Percentiles rank a stretch among this genome's conserved stretches.
Conservation (phyloP, 2,888 invertebrate genomes). For the Dynastes maya region DNA sequence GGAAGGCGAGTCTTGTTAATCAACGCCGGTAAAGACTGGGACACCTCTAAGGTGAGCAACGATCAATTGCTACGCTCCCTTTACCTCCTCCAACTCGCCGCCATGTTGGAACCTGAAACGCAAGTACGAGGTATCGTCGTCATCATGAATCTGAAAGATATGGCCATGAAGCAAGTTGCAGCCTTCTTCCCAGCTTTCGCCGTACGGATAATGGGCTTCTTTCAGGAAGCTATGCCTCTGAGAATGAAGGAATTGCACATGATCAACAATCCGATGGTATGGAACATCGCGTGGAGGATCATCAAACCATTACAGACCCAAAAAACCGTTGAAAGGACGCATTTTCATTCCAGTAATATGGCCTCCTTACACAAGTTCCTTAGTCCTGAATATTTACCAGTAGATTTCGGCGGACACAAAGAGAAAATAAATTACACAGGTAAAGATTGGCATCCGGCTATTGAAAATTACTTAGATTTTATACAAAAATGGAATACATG, state of each 20-base stretch:
- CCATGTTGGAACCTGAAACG: conserved; percentile 83
- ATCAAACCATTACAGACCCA: conserved; percentile 88
- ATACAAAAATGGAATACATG: conserved; percentile 80
- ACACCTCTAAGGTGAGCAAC: conserved; percentile 80
- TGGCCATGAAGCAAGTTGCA: conserved; percentile 82
- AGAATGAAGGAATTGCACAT: conserved; percentile 89
- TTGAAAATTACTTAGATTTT: conserved; percentile 77
- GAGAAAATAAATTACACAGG: conserved; percentile 85
- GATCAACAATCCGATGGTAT: conserved; percentile 88
- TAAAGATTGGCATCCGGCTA: conserved; percentile 83
- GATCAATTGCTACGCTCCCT: conserved; percentile 86
- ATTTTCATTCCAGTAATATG: conserved; percentile 90
- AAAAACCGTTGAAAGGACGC: conserved; percentile 84
- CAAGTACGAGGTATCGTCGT: conserved; percentile 88
- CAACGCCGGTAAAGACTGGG: conserved; percentile 83
- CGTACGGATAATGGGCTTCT: conserved; percentile 83
- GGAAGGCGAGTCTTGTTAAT: conserved; percentile 84
- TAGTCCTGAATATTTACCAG: conserved; percentile 79
- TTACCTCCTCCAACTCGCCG: conserved; percentile 85
- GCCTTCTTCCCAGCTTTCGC: conserved; percentile 83
- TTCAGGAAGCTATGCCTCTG: conserved; percentile 90
- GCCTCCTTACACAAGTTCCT: conserved; percentile 82
- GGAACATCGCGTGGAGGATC: conserved; percentile 88
- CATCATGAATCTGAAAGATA: conserved; percentile 86
- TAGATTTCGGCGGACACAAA: conserved; percentile 83